phyloP scores from a whole-genome alignment of 2,113 vertebrate genomes.

The Clarias magur region DNA sequence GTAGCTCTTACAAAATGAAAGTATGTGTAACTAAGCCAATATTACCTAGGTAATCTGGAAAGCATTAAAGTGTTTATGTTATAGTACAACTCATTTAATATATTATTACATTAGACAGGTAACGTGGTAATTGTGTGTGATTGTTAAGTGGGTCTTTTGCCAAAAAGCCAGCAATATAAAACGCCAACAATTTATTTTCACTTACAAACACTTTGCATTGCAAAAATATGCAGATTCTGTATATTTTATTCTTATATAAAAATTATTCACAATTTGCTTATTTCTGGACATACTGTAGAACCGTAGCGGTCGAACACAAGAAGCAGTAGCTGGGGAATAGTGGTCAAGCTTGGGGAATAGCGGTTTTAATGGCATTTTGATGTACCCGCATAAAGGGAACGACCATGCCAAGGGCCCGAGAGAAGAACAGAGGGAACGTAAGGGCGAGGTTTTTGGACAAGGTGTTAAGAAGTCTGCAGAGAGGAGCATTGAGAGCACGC shows the following conservation, averaged over 20 bases:
- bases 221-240: background rate
- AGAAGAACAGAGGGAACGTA: conserved; percentile 79
- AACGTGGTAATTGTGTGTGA: background rate
- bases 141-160: background rate
- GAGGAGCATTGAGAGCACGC: conserved; percentile 59
- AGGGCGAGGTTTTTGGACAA: conserved; percentile 60
- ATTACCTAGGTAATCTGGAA: background rate
- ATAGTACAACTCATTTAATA: background rate
- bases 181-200: background rate
- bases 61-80: background rate
- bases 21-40: background rate
- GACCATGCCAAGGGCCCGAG: conserved; percentile 80
- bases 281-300: conserved; percentile 54
- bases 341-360: conserved; percentile 65
- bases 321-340: conserved; percentile 57
- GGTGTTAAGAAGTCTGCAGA: conserved; percentile 44
- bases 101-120: background rate
- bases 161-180: background rate
- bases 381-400: conserved; percentile 91
- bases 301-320: conserved; percentile 73
- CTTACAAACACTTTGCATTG: background rate
- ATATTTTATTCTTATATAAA: conserved; percentile 33
- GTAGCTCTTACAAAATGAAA: background rate
- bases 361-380: conserved; percentile 97
- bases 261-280: conserved; percentile 15